These are phyloP conservation scores for Tachina grossa DNA, from an alignment of 2,888 invertebrate genomes.

Conservation along the genomic window DNA sequence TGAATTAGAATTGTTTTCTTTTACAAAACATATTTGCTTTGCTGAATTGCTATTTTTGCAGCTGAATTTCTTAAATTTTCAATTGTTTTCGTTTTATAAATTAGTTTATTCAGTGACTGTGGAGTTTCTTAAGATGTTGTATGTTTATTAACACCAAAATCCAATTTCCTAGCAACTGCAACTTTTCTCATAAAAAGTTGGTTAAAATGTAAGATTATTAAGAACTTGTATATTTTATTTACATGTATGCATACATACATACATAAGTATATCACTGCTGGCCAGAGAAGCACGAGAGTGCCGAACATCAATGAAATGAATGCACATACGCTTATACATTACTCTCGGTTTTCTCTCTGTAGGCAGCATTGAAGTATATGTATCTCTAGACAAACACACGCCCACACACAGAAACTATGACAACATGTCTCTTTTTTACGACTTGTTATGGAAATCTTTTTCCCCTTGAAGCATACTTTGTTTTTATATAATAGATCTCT, in stretches of 20 bases:
- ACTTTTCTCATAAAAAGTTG: conserved; percentile 3
- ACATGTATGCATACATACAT: background rate
- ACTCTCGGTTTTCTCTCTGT: no score
- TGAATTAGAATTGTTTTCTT: no score
- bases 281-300: no score
- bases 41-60: background rate
- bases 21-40: background rate
- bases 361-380: no score
- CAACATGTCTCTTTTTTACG: background rate
- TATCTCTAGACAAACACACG: background rate
- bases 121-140: background rate
- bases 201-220: background rate
- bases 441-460: background rate
- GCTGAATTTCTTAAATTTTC: background rate
- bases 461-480: background rate
- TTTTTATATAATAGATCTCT: background rate
- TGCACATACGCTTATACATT: no score
- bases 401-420: background rate
- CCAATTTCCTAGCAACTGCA: background rate
- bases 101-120: background rate
- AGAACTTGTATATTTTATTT: background rate
- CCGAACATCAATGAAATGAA: no score
- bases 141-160: background rate
- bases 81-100: background rate
- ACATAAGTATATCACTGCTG: no score